Evolutionary conservation across 2,888 invertebrate species (phyloP).

Genomic region (Smittia aterrima): DNA sequence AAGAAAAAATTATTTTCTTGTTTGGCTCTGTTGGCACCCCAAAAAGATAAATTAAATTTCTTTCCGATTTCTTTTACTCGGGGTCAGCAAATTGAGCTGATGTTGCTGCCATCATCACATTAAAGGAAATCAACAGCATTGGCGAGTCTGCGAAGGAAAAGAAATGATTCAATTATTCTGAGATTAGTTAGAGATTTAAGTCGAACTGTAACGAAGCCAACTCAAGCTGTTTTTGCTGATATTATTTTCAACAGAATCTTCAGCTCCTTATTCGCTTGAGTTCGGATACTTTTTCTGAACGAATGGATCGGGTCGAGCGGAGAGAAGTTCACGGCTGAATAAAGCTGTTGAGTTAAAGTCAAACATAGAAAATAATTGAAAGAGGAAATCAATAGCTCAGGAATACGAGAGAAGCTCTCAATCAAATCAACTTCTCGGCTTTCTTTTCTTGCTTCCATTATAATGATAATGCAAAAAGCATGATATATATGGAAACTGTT

Average conservation of each 20-base stretch:
- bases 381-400: background rate
- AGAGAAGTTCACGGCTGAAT: background rate
- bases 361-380: background rate
- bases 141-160: background rate
- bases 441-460: background rate
- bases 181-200: slow-evolving; percentile 18
- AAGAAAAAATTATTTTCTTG: background rate
- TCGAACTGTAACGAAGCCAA: background rate
- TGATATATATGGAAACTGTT: background rate
- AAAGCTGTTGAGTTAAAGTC: background rate
- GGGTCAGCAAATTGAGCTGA: slow-evolving; percentile 13
- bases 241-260: slow-evolving; percentile 2
- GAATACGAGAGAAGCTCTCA: background rate
- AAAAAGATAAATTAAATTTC: background rate
- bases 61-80: background rate
- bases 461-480: background rate
- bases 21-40: background rate
- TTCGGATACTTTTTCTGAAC: background rate
- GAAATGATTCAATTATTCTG: slow-evolving; percentile 8
- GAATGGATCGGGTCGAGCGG: background rate
- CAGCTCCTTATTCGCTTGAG: background rate
- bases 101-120: background rate
- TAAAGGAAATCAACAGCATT: background rate
- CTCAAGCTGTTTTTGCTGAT: slow-evolving; percentile 7
- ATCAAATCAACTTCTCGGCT: too few species aligned